These are phyloP conservation scores for Brachionus rubens DNA, from an alignment of 1,140 invertebrate species.

Conservation along the genomic window DNA sequence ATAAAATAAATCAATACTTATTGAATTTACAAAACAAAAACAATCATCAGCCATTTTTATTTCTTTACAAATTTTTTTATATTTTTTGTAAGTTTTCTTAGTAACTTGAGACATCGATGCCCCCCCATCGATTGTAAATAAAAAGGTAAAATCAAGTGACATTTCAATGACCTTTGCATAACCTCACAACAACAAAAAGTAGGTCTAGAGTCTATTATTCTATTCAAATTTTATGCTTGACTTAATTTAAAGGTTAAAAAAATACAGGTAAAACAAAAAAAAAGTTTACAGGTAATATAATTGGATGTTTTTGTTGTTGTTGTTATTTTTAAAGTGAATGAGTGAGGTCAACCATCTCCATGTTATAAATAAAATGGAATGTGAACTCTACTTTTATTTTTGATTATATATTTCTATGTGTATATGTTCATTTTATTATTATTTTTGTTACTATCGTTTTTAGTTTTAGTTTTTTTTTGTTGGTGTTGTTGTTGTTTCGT, in stretches of 20 bases:
- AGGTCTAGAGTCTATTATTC: slow-evolving; percentile 37
- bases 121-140: no score
- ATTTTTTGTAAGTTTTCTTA: no score
- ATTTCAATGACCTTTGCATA: slow-evolving; percentile 33
- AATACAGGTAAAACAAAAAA: neutral
- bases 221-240: slow-evolving; percentile 38
- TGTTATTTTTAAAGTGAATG: no score
- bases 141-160: neutral
- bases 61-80: no score
- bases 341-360: neutral
- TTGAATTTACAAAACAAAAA: no score
- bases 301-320: neutral
- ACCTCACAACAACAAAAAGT: neutral
- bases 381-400: slow-evolving; percentile 16
- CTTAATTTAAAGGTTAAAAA: slow-evolving; percentile 42
- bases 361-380: slow-evolving; percentile 8
- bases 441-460: neutral
- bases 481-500: no score
- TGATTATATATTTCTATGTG: neutral
- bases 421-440: slow-evolving; percentile 9
- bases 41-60: no score
- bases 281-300: neutral
- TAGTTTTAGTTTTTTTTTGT: slow-evolving; percentile 12
- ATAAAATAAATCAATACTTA: no score
- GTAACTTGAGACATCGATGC: no score